Evolutionary conservation across 1,140 invertebrate genomes (phyloP).

Genomic region (Ridgeia piscesae): DNA sequence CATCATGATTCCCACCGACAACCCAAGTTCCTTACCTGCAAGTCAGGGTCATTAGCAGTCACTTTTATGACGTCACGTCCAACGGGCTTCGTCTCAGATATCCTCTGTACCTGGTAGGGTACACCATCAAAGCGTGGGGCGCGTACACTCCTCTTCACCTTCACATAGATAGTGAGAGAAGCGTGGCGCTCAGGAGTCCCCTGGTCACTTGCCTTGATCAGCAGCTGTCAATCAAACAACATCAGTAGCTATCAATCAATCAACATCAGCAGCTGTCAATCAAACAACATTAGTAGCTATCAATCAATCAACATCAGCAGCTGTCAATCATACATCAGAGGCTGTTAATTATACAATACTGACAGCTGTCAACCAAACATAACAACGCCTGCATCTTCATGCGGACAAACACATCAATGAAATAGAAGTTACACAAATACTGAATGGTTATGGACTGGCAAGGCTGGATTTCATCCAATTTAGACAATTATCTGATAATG

Average conservation of each 20-base stretch:
- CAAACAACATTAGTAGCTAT: constrained; percentile 12
- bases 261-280: constrained; percentile 18
- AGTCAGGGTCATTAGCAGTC: constrained; percentile 23
- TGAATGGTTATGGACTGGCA: neutral
- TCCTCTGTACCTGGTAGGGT: constrained; percentile 18
- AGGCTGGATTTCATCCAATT: neutral
- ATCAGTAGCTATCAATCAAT: constrained; percentile 13
- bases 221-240: constrained; percentile 13
- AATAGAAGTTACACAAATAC: neutral
- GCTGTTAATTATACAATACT: constrained; percentile 10
- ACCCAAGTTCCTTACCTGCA: constrained; percentile 9
- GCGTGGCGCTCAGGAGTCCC: constrained; percentile 20
- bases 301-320: constrained; percentile 10
- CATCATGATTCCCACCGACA: neutral
- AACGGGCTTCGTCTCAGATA: constrained; percentile 9
- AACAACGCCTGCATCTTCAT: neutral
- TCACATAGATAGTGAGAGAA: constrained; percentile 16
- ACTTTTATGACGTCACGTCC: constrained; percentile 10
- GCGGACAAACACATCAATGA: neutral
- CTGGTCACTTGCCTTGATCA: constrained; percentile 21
- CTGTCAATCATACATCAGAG: constrained; percentile 13
- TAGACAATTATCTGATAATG: neutral
- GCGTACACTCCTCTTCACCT: constrained; percentile 13
- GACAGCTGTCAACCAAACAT: neutral
- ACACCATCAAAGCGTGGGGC: constrained; percentile 23